Conservation (phyloP, 2,797 vertebrate genomes). For the Pantherophis alleghaniensis region DNA sequence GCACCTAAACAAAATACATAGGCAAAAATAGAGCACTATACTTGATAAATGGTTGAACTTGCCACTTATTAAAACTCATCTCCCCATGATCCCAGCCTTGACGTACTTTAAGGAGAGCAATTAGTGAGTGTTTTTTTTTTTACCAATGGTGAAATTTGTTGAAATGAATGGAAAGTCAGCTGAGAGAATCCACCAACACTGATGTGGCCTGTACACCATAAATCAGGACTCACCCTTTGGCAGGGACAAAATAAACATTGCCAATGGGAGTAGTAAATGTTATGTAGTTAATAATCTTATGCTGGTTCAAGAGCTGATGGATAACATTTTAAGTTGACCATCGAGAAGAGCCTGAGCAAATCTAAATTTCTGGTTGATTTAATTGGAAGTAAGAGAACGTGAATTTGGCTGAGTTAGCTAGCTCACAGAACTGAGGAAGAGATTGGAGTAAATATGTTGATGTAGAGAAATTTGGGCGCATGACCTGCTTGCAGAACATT, state of each 20-base stretch:
- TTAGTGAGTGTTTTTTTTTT: background rate
- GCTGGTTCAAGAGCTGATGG: background rate
- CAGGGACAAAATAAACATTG: background rate
- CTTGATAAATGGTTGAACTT: background rate
- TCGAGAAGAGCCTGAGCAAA: background rate
- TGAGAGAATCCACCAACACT: background rate
- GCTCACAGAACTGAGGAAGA: background rate
- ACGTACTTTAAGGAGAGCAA: background rate
- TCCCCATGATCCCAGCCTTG: background rate
- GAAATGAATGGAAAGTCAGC: background rate
- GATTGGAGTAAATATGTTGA: background rate
- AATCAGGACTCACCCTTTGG: background rate
- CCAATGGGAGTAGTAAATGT: background rate
- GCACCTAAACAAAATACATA: background rate
- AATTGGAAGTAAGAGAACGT: background rate
- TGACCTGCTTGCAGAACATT: background rate
- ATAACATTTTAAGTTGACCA: background rate
- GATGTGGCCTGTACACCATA: background rate
- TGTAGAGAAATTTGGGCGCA: background rate
- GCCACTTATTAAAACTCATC: background rate
- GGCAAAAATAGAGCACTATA: background rate
- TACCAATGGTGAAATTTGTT: background rate
- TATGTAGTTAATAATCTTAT: background rate
- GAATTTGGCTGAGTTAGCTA: background rate
- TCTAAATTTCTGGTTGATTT: background rate